Base-by-base conservation (phyloP, 64 coral and sea anemone species). In the Actinia tenebrosa region DNA sequence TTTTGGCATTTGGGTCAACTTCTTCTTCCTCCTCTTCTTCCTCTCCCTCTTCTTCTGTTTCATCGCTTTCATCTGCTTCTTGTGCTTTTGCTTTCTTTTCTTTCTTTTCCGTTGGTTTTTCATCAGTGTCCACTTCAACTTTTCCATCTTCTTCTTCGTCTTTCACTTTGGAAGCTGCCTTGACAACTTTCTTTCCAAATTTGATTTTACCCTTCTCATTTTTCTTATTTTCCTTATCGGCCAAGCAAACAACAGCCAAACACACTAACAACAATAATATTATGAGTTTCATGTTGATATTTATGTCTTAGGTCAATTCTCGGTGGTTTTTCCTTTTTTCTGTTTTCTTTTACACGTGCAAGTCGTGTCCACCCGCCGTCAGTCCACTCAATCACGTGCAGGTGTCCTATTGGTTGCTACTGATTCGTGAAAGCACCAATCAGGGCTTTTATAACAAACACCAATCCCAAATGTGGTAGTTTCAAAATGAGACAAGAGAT, bases 1-100 rank as follows among this genome's bases (percentile, higher is more conserved):
- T 91, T 86, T 92, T 93, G 4, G 97, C 97, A 80, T 99, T 93
- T 14, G 95, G 91, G 42, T 95, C 93, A 42, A 85, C 85, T n/a
- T 87, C 92, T 92, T 94, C 93, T 30, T 99, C 93, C 20, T 98
- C 91, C 9, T 94, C 88, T 3, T 89, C 78, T 5, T 71, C 80
- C 0, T 92, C 78, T 0, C 88, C 82, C 17, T 95, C 87, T 66
- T 91, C 77, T 20, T 56, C 87, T 5, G 55, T n/a, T 9, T 94
- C 91, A 37, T 92, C 87, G 5, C 52, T 92, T 19, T 85, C 71
- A 4, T 90, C 85, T 19, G 81, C 83, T 61, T 91, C 77, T 53
- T 86, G 87, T 87, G 90, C 88, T 56, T 60, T 27, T 20, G 71
- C 64, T 53, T 75, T 60, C 69, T 17, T 72, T 22, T 42, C 79